Conservation (phyloP, 2,888 invertebrate species). For the Erebia palarica region DNA sequence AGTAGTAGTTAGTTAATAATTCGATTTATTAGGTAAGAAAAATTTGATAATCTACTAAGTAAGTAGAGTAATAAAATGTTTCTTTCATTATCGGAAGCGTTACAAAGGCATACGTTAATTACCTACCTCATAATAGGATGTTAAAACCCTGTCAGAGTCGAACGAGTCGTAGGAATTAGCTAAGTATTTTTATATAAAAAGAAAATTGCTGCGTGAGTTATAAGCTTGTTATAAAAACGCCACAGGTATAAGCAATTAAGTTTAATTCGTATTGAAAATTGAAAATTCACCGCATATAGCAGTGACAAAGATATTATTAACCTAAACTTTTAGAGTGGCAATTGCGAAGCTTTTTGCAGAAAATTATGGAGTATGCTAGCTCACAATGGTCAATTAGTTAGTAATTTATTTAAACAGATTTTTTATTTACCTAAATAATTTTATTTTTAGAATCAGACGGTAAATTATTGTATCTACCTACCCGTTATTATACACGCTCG, state of each 20-base stretch:
- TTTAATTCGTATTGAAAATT: slow-evolving; percentile 21
- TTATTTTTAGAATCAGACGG: too few species aligned
- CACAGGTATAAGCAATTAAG: slow-evolving; percentile 18
- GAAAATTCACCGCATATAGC: slow-evolving; percentile 21
- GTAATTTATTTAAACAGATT: too few species aligned
- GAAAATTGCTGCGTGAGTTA: slow-evolving; percentile 12
- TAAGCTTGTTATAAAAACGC: slow-evolving; percentile 4
- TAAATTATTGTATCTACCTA: too few species aligned
- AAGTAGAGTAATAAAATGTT: too few species aligned
- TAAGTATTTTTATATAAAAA: neutral
- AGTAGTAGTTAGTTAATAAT: too few species aligned
- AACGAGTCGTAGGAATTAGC: slow-evolving; percentile 1
- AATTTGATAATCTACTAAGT: too few species aligned
- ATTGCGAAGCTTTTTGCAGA: neutral
- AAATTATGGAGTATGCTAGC: neutral
- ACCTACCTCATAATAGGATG: neutral
- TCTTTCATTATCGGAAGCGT: neutral
- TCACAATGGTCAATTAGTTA: too few species aligned
- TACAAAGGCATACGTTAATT: neutral
- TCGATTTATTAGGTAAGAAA: too few species aligned
- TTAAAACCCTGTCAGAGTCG: slow-evolving; percentile 1
- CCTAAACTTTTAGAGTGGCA: neutral
- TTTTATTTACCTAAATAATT: too few species aligned
- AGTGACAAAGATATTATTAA: neutral
- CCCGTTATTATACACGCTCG: too few species aligned